A percentile compares a stretch with the other conserved stretches of the same genome.
phyloP scores from a whole-genome alignment of 2,888 invertebrate genomes.

The Agrilus cyanescens region DNA sequence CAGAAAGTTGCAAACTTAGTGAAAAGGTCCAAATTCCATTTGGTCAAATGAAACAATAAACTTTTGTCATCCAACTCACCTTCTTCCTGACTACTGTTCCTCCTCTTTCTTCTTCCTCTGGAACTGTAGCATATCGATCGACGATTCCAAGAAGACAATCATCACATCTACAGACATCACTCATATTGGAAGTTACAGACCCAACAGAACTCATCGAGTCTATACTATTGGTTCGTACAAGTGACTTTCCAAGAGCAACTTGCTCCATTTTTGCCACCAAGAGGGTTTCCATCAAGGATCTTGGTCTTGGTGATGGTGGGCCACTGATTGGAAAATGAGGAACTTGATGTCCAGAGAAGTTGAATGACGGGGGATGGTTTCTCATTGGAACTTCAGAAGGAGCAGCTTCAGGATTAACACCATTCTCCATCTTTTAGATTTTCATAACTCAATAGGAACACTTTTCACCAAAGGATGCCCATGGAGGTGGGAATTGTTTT shows the following conservation, averaged over 20 bases:
- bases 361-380: no score
- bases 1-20: no score
- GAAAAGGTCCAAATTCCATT: no score
- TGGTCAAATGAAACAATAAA: no score
- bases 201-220: constrained; percentile 51
- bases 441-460: no score
- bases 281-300: constrained; percentile 70
- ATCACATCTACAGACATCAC: constrained; percentile 71
- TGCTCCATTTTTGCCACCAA: constrained; percentile 74
- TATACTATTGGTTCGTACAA: constrained; percentile 64
- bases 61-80: constrained; percentile 35
- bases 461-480: no score
- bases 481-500: no score
- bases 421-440: no score
- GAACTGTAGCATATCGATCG: constrained; percentile 53
- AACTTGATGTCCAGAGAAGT: no score
- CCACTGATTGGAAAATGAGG: no score
- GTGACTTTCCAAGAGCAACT: constrained; percentile 38
- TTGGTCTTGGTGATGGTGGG: constrained; percentile 45
- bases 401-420: no score
- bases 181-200: constrained; percentile 54
- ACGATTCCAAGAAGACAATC: constrained; percentile 74
- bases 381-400: no score
- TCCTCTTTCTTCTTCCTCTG: constrained; percentile 40
- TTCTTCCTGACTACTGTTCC: constrained; percentile 38